These are phyloP conservation scores for Apodemus sylvaticus DNA, from an alignment of 2,113 vertebrate genomes.

Conservation along the genomic window DNA sequence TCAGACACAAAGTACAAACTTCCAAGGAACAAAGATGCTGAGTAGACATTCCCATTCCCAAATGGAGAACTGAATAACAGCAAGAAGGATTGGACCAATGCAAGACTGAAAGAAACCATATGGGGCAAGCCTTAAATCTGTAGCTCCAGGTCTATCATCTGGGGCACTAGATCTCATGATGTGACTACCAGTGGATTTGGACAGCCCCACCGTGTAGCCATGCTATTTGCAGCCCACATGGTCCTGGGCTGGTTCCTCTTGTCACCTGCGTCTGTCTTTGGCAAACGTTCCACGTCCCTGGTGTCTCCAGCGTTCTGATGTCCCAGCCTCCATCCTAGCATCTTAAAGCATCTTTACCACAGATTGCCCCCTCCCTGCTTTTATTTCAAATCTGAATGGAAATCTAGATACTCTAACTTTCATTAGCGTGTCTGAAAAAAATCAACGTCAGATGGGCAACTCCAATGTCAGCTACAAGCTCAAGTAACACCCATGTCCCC, in stretches of 20 bases:
- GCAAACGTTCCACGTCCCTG: background rate
- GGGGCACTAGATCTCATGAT: background rate
- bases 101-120: background rate
- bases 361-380: background rate
- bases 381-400: background rate
- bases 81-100: background rate
- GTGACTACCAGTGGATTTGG: background rate
- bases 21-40: background rate
- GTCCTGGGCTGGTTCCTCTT: background rate
- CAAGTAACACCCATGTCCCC: background rate
- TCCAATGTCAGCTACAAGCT: background rate
- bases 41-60: background rate
- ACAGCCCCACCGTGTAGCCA: background rate
- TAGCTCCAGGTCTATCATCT: background rate
- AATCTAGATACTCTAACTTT: background rate
- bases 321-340: background rate
- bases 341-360: background rate
- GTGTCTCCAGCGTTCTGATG: too few relatives aligned
- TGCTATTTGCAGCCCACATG: background rate
- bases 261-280: background rate
- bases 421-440: background rate
- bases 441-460: background rate
- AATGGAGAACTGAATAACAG: background rate
- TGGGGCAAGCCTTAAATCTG: background rate
- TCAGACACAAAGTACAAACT: background rate